phyloP scores from a whole-genome alignment of 2,888 invertebrate genomes.

The Osmoderma eremita region DNA sequence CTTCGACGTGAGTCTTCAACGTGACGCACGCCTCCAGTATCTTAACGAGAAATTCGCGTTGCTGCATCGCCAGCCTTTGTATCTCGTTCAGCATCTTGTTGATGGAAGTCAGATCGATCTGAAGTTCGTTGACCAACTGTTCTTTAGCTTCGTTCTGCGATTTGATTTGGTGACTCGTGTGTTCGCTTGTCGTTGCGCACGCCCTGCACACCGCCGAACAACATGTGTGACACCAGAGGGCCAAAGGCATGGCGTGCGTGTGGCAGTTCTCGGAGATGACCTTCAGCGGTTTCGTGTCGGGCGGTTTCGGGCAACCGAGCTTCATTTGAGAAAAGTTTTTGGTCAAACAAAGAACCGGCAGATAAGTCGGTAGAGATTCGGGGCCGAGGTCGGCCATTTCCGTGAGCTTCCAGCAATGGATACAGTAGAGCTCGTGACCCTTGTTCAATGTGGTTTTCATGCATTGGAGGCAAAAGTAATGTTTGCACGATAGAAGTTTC shows the following conservation, averaged over 20 bases:
- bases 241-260: slow-evolving; percentile 77
- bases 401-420: slow-evolving; percentile 80
- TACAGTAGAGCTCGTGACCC: slow-evolving; percentile 75
- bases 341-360: slow-evolving; percentile 73
- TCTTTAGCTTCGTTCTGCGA: slow-evolving; percentile 75
- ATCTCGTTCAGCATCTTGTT: slow-evolving; percentile 76
- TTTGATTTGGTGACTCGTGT: slow-evolving; percentile 74
- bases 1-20: slow-evolving; percentile 79
- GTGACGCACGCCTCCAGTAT: slow-evolving; percentile 79
- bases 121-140: slow-evolving; percentile 73
- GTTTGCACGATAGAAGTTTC: slow-evolving; percentile 79
- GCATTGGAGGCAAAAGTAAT: slow-evolving; percentile 81
- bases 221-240: slow-evolving; percentile 77
- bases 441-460: slow-evolving; percentile 75
- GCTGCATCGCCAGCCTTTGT: slow-evolving; percentile 75
- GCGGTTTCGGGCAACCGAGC: slow-evolving; percentile 62
- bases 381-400: slow-evolving; percentile 74
- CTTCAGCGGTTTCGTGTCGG: slow-evolving; percentile 61
- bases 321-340: slow-evolving; percentile 72
- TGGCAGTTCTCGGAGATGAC: slow-evolving; percentile 72
- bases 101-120: slow-evolving; percentile 74
- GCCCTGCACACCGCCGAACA: slow-evolving; percentile 73
- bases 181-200: slow-evolving; percentile 74
- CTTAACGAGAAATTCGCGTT: slow-evolving; percentile 77
- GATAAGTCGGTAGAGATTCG: slow-evolving; percentile 75